A percentile compares a stretch with the other conserved stretches of the same genome.
Conservation (phyloP, 2,113 vertebrate species). For the Actenoides hombroni region DNA sequence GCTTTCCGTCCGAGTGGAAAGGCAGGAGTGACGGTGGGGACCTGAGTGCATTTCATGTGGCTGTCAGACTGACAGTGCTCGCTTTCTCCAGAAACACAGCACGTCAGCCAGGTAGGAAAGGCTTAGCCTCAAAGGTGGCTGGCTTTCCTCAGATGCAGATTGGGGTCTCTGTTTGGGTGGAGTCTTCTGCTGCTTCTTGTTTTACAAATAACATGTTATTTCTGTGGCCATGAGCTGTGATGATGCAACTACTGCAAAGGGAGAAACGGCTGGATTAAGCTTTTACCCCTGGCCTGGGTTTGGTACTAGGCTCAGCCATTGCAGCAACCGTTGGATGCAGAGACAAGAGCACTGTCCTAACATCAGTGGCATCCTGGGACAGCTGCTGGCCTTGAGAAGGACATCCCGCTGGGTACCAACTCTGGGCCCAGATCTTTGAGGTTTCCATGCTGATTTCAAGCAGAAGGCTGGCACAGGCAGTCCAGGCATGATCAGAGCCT, state of each 20-base stretch:
- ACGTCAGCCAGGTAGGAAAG: fast-evolving
- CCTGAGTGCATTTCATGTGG: fast-evolving
- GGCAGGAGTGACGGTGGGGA: neutral
- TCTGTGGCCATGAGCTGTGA: fast-evolving
- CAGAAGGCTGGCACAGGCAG: neutral
- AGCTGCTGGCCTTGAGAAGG: neutral
- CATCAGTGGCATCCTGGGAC: neutral
- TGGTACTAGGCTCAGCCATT: fast-evolving
- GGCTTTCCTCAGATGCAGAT: fast-evolving
- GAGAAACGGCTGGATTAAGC: neutral
- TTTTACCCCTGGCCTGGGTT: fast-evolving
- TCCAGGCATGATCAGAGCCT: neutral
- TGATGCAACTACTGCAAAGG: neutral
- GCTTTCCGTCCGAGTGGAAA: neutral
- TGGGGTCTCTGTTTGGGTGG: neutral
- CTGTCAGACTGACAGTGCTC: neutral
- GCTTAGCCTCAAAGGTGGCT: fast-evolving
- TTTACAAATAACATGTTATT: fast-evolving
- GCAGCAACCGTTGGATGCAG: neutral
- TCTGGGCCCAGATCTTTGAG: neutral
- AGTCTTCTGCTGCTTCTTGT: neutral
- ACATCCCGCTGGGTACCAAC: neutral
- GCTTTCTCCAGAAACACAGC: neutral
- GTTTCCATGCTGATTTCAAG: neutral
- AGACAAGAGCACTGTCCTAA: neutral